A percentile compares a stretch with the other conserved stretches of the same genome.
Evolutionary conservation across 2,888 invertebrate species (phyloP).

Genomic region (Andrena chrysosceles): DNA sequence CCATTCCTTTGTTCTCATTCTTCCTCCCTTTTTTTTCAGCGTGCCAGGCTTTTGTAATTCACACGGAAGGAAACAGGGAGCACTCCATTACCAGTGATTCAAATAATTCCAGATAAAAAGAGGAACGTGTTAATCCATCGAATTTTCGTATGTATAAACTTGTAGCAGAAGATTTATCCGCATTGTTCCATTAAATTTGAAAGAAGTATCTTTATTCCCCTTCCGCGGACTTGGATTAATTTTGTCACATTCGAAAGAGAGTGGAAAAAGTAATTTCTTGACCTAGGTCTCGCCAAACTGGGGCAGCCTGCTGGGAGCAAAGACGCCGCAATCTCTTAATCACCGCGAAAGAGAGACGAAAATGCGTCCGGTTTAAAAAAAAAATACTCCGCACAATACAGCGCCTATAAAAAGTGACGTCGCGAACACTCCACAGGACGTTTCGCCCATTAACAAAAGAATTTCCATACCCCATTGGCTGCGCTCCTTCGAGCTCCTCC

Average conservation of each 20-base stretch:
- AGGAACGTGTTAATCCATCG: neutral
- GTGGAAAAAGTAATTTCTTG: too few relatives aligned
- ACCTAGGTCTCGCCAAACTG: too few relatives aligned
- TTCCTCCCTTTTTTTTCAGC: neutral
- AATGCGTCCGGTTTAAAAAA: too few relatives aligned
- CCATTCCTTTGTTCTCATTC: neutral
- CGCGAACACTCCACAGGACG: neutral
- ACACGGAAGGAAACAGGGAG: neutral
- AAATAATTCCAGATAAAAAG: neutral
- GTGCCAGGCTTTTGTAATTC: slow-evolving; percentile 21
- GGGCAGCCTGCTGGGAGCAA: too few relatives aligned
- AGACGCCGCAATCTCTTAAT: too few relatives aligned
- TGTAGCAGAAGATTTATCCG: neutral
- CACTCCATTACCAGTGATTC: neutral
- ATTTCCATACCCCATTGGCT: slow-evolving; percentile 11
- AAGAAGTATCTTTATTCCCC: too few relatives aligned
- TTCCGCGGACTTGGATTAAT: too few relatives aligned
- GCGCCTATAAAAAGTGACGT: neutral
- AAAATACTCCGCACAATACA: neutral
- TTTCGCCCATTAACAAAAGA: slow-evolving; percentile 34
- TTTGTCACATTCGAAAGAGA: too few relatives aligned
- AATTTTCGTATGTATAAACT: neutral
- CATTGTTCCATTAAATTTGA: neutral
- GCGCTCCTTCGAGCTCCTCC: slow-evolving; percentile 1
- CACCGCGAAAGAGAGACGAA: too few relatives aligned